Percentiles rank a stretch among this genome's conserved stretches.
Evolutionary conservation across 2,797 vertebrate species (phyloP).

Genomic region (Phoebastria nigripes): DNA sequence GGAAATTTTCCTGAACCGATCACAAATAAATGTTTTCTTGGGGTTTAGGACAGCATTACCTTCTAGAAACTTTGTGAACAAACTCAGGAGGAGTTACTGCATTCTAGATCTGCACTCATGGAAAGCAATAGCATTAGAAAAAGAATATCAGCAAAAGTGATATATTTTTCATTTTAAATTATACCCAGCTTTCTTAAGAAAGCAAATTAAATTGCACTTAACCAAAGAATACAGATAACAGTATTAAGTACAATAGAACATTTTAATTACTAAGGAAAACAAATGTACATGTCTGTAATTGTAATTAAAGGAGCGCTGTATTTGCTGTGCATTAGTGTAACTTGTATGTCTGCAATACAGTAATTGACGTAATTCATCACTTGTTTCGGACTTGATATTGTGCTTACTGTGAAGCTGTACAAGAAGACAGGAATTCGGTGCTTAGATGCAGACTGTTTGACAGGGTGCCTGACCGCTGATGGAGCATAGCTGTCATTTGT

Average conservation of each 20-base stretch:
- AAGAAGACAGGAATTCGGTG: neutral
- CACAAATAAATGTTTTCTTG: neutral
- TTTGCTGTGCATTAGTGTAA: slow-evolving; percentile 45
- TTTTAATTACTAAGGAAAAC: slow-evolving; percentile 69
- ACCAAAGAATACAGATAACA: slow-evolving; percentile 46
- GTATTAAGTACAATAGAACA: slow-evolving; percentile 48
- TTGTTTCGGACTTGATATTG: neutral
- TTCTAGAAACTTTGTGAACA: neutral
- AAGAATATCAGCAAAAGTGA: neutral
- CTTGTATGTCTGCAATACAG: slow-evolving; percentile 20
- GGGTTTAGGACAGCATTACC: neutral
- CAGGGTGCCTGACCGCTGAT: neutral
- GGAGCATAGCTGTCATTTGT: neutral
- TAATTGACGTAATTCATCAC: slow-evolving; percentile 64
- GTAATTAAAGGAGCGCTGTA: slow-evolving; percentile 55
- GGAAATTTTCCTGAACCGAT: neutral
- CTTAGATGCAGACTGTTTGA: neutral
- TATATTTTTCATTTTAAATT: slow-evolving; percentile 34
- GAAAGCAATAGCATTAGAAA: neutral
- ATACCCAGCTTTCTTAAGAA: slow-evolving; percentile 11
- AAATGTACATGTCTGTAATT: slow-evolving; percentile 19
- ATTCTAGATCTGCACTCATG: neutral
- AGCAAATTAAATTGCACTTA: slow-evolving; percentile 64
- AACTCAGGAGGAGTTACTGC: neutral
- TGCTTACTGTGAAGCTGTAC: neutral